Conservation (phyloP, 2,113 vertebrate genomes). For the Crotalus horridus region DNA sequence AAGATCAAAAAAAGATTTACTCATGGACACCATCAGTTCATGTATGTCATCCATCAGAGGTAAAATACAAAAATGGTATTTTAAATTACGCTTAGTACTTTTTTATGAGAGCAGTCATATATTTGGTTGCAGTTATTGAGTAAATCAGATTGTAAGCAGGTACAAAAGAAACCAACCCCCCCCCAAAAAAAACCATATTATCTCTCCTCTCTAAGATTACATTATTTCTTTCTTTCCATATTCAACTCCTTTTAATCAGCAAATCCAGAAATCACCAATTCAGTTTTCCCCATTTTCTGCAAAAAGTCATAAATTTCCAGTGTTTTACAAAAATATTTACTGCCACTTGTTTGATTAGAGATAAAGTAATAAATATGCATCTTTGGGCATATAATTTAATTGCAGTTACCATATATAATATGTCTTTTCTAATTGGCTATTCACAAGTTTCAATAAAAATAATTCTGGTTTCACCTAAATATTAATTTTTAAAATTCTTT, state of each 20-base stretch:
- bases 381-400: too few species aligned
- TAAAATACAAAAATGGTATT: neutral
- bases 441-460: too few species aligned
- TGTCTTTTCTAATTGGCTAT: too few species aligned
- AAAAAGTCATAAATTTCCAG: neutral
- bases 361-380: too few species aligned
- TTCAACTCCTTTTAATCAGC: neutral
- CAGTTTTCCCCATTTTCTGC: neutral
- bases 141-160: neutral
- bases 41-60: neutral
- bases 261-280: neutral
- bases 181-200: neutral
- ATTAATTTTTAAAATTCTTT: too few species aligned
- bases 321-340: neutral
- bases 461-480: too few species aligned
- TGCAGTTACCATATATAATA: too few species aligned
- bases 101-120: neutral
- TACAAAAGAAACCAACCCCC: too few species aligned
- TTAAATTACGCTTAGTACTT: neutral
- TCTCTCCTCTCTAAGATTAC: neutral
- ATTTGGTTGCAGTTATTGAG: neutral
- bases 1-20: neutral
- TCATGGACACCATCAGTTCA: neutral
- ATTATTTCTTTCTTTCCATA: neutral
- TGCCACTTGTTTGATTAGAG: too few species aligned